A percentile compares a stretch with the other conserved stretches of the same genome.
Conservation (phyloP, 2,113 vertebrate genomes). For the Gambusia holbrooki region DNA sequence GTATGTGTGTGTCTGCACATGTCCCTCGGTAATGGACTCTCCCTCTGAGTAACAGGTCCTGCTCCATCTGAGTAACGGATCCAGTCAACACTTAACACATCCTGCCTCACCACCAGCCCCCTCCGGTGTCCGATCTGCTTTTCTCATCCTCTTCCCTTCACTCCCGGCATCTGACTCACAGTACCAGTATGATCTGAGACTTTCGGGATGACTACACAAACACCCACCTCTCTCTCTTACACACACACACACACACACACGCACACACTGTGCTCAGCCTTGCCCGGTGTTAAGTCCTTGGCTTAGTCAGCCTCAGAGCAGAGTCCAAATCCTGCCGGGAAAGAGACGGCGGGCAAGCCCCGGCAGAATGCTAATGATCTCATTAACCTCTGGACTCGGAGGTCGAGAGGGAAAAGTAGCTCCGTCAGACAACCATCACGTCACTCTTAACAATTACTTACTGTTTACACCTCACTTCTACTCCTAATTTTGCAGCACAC, state of each 20-base stretch:
- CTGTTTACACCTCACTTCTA: constrained; percentile 47
- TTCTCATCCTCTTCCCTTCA: constrained; percentile 33
- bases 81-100: constrained; percentile 46
- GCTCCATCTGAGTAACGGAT: constrained; percentile 72
- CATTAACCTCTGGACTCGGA: constrained; percentile 76
- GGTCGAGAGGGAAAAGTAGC: constrained; percentile 63
- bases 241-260: constrained; percentile 1
- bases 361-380: constrained; percentile 79
- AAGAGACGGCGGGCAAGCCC: constrained; percentile 65
- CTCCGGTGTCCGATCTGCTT: constrained; percentile 8
- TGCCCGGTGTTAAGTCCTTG: constrained; percentile 56
- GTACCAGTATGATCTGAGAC: constrained; percentile 72
- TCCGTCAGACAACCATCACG: constrained; percentile 72
- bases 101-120: constrained; percentile 11
- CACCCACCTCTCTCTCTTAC: constrained; percentile 2
- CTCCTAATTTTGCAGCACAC: constrained; percentile 30
- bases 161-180: constrained; percentile 72
- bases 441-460: constrained; percentile 65
- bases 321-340: constrained; percentile 66
- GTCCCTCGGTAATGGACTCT: constrained; percentile 49
- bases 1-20: background rate
- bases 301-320: constrained; percentile 71
- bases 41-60: constrained; percentile 71
- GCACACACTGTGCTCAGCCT: constrained; percentile 41
- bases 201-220: constrained; percentile 56